Conservation (phyloP, 2,797 vertebrate species). For the Furcifer pardalis region DNA sequence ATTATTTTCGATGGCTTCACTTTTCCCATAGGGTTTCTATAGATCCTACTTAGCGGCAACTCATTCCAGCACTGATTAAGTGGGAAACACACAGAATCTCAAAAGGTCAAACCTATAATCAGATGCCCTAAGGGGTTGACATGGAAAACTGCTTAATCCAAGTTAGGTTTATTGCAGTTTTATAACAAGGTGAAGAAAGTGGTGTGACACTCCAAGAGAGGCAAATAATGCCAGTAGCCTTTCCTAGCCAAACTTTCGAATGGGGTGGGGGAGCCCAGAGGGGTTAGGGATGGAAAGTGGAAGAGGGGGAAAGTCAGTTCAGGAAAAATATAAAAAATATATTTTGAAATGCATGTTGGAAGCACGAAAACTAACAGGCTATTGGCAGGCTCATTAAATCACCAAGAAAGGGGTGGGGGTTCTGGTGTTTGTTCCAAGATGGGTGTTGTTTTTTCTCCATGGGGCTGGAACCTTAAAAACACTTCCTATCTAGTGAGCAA, state of each 20-base stretch:
- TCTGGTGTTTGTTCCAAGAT: background rate
- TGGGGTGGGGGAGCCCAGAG: background rate
- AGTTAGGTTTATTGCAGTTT: conserved; percentile 72
- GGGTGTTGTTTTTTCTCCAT: background rate
- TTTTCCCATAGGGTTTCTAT: conserved; percentile 80
- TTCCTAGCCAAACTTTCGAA: background rate
- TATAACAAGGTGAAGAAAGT: conserved; percentile 63
- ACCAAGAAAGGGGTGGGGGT: background rate
- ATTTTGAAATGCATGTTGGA: background rate
- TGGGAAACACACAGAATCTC: conserved; percentile 81
- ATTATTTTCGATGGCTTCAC: conserved; percentile 82
- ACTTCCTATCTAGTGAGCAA: background rate
- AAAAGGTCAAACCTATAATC: conserved; percentile 86
- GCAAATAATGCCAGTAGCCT: background rate
- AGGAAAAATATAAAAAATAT: background rate
- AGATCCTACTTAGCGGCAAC: conserved; percentile 79
- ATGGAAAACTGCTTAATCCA: conserved; percentile 78
- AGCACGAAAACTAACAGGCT: background rate
- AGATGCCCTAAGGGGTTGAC: conserved; percentile 75
- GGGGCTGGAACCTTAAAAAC: background rate
- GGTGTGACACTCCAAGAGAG: conserved; percentile 36
- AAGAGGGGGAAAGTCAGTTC: background rate
- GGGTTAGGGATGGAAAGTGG: background rate
- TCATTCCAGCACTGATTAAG: conserved; percentile 85
- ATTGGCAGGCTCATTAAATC: conserved; percentile 8